phyloP scores from a whole-genome alignment of 2,113 vertebrate genomes.

The Mungos mungo region DNA sequence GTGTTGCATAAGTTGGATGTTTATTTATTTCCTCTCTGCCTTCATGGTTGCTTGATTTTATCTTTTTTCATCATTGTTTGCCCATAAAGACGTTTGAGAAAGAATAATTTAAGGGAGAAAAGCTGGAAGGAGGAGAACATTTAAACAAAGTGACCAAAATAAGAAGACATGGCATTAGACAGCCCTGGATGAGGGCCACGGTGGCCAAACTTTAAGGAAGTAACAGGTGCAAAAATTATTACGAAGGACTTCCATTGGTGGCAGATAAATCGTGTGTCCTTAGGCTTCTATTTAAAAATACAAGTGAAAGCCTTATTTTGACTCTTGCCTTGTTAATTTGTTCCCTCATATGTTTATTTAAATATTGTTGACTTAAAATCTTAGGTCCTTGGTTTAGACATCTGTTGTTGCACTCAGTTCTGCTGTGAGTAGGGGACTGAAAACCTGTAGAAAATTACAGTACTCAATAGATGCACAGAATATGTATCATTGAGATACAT shows the following conservation, averaged over 20 bases:
- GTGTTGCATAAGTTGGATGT: not conserved
- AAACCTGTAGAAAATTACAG: not conserved
- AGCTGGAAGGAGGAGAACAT: not conserved
- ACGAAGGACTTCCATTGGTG: not conserved
- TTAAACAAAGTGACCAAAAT: not conserved
- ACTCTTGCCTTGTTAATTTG: not conserved
- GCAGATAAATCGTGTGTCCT: not conserved
- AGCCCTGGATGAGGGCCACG: not conserved
- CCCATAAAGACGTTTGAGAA: conserved; percentile 28
- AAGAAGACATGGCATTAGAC: not conserved
- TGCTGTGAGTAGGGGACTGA: not conserved
- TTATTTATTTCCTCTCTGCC: conserved; percentile 45
- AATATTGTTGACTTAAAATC: not conserved
- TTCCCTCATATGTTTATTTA: not conserved
- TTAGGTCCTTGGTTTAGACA: not conserved
- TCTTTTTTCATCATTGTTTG: conserved; percentile 50
- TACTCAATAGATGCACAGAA: not conserved
- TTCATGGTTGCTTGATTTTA: conserved; percentile 45
- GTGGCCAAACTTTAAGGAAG: not conserved
- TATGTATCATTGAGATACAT: not conserved
- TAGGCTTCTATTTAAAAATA: not conserved
- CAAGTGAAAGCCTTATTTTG: not conserved
- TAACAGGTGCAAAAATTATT: not conserved
- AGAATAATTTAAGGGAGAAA: conserved; percentile 2
- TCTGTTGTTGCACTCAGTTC: not conserved